A percentile compares a stretch with the other conserved stretches of the same genome.
Conservation (phyloP, 2,797 vertebrate genomes). For the Crocodylus rhombifer region DNA sequence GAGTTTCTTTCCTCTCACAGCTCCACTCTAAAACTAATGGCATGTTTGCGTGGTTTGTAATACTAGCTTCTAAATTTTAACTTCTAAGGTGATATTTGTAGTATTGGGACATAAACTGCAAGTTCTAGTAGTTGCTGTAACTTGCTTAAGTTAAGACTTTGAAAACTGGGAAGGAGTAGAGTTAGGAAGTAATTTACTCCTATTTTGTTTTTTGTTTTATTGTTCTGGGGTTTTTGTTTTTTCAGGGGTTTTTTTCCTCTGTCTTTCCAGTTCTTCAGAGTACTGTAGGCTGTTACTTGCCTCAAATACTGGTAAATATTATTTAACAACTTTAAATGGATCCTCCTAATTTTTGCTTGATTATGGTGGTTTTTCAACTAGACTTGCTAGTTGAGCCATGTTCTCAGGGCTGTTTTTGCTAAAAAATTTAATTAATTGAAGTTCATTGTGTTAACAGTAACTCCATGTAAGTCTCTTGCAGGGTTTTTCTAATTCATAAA, state of each 20-base stretch:
- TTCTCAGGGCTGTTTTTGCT: conserved; percentile 84
- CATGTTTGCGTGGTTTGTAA: conserved; percentile 65
- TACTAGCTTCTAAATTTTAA: conserved; percentile 53
- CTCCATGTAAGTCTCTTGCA: conserved; percentile 75
- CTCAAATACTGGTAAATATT: conserved; percentile 74
- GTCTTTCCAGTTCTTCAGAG: conserved; percentile 66
- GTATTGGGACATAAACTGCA: conserved; percentile 42
- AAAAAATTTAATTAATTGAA: conserved; percentile 75
- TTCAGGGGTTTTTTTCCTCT: conserved; percentile 58
- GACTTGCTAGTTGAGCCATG: conserved; percentile 81
- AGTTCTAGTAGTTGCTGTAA: conserved; percentile 46
- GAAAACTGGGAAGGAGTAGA: conserved; percentile 41
- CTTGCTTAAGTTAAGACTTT: conserved; percentile 61
- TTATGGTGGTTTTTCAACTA: conserved; percentile 77
- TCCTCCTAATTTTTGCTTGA: conserved; percentile 75
- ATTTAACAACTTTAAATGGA: conserved; percentile 74
- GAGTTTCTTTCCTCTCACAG: conserved; percentile 28
- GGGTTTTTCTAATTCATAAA: conserved; percentile 73
- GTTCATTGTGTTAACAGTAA: conserved; percentile 77
- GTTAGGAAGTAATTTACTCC: conserved; percentile 49
- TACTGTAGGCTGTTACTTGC: conserved; percentile 79
- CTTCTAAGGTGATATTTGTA: conserved; percentile 20
- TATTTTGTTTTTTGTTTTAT: conserved; percentile 29
- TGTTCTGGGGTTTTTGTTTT: conserved; percentile 26
- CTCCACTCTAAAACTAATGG: conserved; percentile 68